phyloP scores from a whole-genome alignment of 53 echinoderm and acorn worm genomes.

The Antedon mediterranea region DNA sequence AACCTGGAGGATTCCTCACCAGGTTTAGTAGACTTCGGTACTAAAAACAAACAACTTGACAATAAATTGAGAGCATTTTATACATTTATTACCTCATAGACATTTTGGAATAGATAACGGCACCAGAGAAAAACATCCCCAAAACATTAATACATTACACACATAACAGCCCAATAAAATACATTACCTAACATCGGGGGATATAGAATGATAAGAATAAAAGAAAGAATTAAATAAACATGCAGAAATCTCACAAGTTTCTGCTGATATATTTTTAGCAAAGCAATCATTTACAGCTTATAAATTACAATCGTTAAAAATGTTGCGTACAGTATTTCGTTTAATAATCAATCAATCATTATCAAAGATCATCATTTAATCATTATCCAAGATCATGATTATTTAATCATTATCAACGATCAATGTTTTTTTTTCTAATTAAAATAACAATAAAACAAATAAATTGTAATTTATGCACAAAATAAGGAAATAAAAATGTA shows the following conservation, averaged over 20 bases:
- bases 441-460: too few species aligned
- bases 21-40: neutral
- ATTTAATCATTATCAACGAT: too few species aligned
- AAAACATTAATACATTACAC: neutral
- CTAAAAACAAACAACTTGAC: neutral
- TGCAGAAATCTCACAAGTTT: neutral
- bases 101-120: neutral
- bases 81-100: neutral
- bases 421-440: too few species aligned
- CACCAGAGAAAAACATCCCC: neutral
- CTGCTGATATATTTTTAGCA: neutral
- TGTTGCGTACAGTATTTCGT: too few species aligned
- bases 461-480: too few species aligned
- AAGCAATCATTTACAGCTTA: neutral
- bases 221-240: neutral
- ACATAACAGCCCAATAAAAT: neutral
- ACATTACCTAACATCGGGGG: neutral
- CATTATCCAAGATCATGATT: too few species aligned
- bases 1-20: too few species aligned
- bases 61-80: neutral
- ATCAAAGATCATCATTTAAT: too few species aligned
- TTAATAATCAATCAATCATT: too few species aligned
- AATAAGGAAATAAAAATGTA: too few species aligned
- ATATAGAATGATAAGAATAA: neutral
- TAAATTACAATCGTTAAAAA: too few species aligned